Conservation (phyloP, 2,888 invertebrate species). For the Zonitis immaculata region DNA sequence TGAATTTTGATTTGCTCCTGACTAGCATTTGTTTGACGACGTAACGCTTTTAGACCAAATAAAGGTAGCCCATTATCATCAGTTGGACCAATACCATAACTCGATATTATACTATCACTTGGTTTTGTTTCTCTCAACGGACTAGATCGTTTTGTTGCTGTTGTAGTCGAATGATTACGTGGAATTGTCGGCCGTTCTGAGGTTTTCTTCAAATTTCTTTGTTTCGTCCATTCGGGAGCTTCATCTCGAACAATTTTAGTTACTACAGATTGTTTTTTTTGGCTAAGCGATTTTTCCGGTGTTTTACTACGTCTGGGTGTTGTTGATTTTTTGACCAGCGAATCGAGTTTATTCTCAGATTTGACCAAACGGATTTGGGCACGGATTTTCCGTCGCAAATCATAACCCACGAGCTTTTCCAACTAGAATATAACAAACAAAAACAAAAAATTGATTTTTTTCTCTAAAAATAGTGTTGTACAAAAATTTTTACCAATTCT, state of each 20-base stretch:
- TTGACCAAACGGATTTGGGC: constrained; percentile 71
- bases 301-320: constrained; percentile 22
- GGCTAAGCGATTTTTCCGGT: no score
- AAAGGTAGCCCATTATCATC: constrained; percentile 75
- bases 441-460: background rate
- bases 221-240: constrained; percentile 61
- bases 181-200: constrained; percentile 37
- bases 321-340: constrained; percentile 26
- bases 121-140: constrained; percentile 44
- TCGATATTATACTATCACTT: constrained; percentile 68
- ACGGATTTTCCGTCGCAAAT: constrained; percentile 70
- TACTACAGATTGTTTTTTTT: no score
- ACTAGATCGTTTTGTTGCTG: constrained; percentile 41
- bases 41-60: constrained; percentile 72
- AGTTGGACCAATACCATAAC: constrained; percentile 78
- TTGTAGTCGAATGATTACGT: constrained; percentile 20
- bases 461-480: constrained; percentile 5
- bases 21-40: constrained; percentile 51
- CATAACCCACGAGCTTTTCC: constrained; percentile 72
- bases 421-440: constrained; percentile 52
- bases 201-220: constrained; percentile 57
- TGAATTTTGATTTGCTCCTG: constrained; percentile 66
- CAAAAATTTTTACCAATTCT: constrained; percentile 57
- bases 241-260: no score
- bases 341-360: constrained; percentile 39